These are phyloP conservation scores for Campoletis raptor DNA, from an alignment of 2,888 invertebrate genomes.

Conservation along the genomic window DNA sequence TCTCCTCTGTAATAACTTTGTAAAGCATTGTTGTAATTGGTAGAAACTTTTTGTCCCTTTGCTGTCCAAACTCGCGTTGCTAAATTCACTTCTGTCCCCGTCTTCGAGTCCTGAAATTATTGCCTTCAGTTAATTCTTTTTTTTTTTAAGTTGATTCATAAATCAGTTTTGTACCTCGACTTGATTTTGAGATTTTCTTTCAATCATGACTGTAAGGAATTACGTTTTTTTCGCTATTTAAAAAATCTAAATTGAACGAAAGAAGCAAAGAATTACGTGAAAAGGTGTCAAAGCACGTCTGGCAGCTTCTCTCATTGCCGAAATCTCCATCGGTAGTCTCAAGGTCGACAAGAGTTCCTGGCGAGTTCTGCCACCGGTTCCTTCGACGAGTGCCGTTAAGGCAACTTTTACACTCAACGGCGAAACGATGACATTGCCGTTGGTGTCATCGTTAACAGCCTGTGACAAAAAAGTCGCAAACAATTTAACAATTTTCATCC, in stretches of 20 bases:
- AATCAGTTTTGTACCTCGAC: not conserved
- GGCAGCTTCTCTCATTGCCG: conserved; percentile 72
- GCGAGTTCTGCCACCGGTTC: conserved; percentile 87
- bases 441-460: conserved; percentile 71
- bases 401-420: conserved; percentile 89
- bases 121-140: not conserved
- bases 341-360: conserved; percentile 87
- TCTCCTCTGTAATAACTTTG: conserved; percentile 86
- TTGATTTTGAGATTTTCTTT: conserved; percentile 5
- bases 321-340: conserved; percentile 85
- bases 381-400: conserved; percentile 88
- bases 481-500: not conserved
- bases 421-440: conserved; percentile 88
- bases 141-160: too few species aligned
- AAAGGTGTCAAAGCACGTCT: conserved; percentile 77
- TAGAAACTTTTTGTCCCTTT: conserved; percentile 73
- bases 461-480: conserved; percentile 52
- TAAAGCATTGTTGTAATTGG: conserved; percentile 85
- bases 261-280: conserved; percentile 83
- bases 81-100: conserved; percentile 74
- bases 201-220: not conserved
- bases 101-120: conserved; percentile 70
- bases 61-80: conserved; percentile 78
- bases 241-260: not conserved
- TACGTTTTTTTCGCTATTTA: not conserved